Evolutionary conservation across 23 tunicate genomes (phyloP).

Genomic region (Styela plicata): DNA sequence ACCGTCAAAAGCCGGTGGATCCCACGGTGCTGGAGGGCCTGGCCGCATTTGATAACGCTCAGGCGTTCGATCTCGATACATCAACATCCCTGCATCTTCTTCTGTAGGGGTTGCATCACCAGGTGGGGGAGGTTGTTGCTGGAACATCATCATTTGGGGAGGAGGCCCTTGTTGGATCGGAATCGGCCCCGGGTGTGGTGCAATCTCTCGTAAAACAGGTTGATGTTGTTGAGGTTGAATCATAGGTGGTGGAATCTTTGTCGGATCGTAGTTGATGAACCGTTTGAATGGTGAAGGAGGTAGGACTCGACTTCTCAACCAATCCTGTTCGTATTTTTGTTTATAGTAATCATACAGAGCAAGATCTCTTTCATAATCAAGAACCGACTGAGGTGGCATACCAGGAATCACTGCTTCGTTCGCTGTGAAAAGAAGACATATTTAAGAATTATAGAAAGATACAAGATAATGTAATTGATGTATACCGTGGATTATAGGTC

Average conservation of each 20-base stretch:
- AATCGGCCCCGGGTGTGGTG: not conserved
- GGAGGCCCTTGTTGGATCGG: conserved; percentile 28
- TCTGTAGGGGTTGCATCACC: conserved; percentile 28
- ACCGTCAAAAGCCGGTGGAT: conserved; percentile 36
- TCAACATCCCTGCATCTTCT: conserved; percentile 29
- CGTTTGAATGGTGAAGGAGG: conserved; percentile 88
- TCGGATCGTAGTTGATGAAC: conserved; percentile 47
- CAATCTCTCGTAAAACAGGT: conserved; percentile 15
- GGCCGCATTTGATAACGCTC: not conserved
- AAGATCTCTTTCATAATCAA: conserved; percentile 67
- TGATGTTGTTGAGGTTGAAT: not conserved
- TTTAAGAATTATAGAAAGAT: too few relatives aligned
- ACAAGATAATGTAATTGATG: too few relatives aligned
- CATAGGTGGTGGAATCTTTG: conserved; percentile 52
- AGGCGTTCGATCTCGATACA: conserved; percentile 15
- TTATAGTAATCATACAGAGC: conserved; percentile 77
- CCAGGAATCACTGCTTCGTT: conserved; percentile 43
- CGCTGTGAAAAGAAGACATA: not conserved
- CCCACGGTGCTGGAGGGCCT: conserved; percentile 30
- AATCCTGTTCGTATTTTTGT: conserved; percentile 76
- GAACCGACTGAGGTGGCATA: conserved; percentile 62
- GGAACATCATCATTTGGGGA: not conserved
- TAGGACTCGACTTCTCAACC: conserved; percentile 66
- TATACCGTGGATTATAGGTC: too few relatives aligned
- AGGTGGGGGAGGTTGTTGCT: conserved; percentile 29